These are phyloP conservation scores for Nymphalis c-album DNA, from an alignment of 2,888 invertebrate species.

Conservation along the genomic window DNA sequence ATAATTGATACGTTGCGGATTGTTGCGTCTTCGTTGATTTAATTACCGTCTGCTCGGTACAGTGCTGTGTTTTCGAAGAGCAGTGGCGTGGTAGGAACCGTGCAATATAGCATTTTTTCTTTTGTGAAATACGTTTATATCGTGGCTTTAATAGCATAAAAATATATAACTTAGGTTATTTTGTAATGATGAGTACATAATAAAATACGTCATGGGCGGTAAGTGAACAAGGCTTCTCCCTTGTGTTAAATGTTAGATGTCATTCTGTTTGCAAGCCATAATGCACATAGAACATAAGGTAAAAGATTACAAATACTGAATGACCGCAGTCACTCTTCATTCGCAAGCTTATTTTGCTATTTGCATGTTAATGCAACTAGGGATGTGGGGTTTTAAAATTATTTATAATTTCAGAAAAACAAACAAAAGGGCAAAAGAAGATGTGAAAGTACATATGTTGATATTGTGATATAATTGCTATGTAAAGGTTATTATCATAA, in stretches of 20 bases:
- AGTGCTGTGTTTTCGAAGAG: slow-evolving; percentile 55
- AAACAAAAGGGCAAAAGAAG: background rate
- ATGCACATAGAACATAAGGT: slow-evolving; percentile 16
- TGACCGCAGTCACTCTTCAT: slow-evolving; percentile 10
- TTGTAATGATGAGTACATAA: slow-evolving; percentile 55
- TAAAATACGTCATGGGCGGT: slow-evolving; percentile 64
- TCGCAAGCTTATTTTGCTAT: slow-evolving; percentile 11
- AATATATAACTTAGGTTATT: slow-evolving; percentile 49
- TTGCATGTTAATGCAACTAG: slow-evolving; percentile 10
- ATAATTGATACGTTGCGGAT: slow-evolving; percentile 56
- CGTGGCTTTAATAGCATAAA: slow-evolving; percentile 62
- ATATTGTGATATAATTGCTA: background rate
- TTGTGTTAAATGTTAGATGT: slow-evolving; percentile 18
- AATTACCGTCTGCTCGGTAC: slow-evolving; percentile 62
- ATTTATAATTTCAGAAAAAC: slow-evolving; percentile 4
- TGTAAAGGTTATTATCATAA: slow-evolving; percentile 4
- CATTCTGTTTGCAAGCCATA: slow-evolving; percentile 25
- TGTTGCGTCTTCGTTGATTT: slow-evolving; percentile 63
- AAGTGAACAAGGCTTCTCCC: slow-evolving; percentile 49
- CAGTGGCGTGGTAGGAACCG: slow-evolving; percentile 33
- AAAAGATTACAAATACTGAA: slow-evolving; percentile 6
- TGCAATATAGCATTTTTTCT: slow-evolving; percentile 36
- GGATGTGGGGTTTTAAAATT: background rate
- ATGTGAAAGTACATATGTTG: background rate
- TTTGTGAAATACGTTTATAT: slow-evolving; percentile 45